These are phyloP conservation scores for Drosophila barbarae DNA, from an alignment of 2,888 invertebrate species.

Conservation along the genomic window DNA sequence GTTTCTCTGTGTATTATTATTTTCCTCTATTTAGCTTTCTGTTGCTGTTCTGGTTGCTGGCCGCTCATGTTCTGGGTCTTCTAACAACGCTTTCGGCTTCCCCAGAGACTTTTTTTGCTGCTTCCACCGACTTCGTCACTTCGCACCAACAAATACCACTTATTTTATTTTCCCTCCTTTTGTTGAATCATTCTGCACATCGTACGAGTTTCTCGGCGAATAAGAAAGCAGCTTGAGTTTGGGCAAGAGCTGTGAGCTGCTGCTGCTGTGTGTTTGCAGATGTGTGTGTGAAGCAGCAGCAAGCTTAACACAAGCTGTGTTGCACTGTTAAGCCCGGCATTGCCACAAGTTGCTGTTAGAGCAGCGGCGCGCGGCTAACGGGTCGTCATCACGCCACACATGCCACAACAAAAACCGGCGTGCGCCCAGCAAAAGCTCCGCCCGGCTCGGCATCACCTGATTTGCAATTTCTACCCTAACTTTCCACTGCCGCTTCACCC, in stretches of 20 bases:
- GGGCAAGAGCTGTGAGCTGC: not conserved
- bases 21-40: not conserved
- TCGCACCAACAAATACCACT: constrained; percentile 8
- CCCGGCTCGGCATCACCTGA: constrained; percentile 75
- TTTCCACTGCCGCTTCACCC: constrained; percentile 37
- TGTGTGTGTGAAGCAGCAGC: constrained; percentile 11
- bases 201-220: constrained; percentile 73
- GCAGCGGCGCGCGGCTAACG: not conserved
- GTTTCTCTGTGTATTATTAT: constrained; percentile 10
- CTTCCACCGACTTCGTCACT: constrained; percentile 35
- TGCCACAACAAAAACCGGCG: constrained; percentile 39
- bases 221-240: constrained; percentile 60
- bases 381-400: constrained; percentile 49
- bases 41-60: constrained; percentile 24
- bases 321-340: constrained; percentile 45
- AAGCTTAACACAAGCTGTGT: constrained; percentile 46
- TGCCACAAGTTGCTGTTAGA: constrained; percentile 26
- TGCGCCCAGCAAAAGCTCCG: constrained; percentile 44
- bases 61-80: constrained; percentile 28
- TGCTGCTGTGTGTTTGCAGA: not conserved
- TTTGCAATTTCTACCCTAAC: constrained; percentile 70
- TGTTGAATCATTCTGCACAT: constrained; percentile 59
- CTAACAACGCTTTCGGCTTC: constrained; percentile 39
- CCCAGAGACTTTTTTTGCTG: constrained; percentile 17
- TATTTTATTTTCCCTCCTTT: constrained; percentile 52